Evolutionary conservation across 2,113 vertebrate genomes (phyloP), one percentile per base, ranked within the genome.

Genomic region (Ardeotis arabs): DNA sequence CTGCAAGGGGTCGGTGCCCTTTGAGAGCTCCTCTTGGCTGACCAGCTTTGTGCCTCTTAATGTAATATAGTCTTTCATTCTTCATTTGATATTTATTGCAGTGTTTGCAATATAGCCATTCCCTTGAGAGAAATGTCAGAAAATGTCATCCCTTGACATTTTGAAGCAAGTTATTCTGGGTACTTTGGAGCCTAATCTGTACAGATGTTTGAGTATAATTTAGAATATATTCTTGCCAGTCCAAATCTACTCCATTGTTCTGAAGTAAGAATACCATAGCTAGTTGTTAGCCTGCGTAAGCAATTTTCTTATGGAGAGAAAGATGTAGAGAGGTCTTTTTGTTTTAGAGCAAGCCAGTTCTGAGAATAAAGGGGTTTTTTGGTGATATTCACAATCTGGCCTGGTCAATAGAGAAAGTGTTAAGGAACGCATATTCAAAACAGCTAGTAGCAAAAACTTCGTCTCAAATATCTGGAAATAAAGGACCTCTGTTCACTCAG

Each of bases 401-500:
- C 27, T 74, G 33, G 23, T 50, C 37, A 52, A 37, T 5, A 79
- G 67, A 77, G 27, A 84, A 76, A 87, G 77, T 52, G 85, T 52
- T 83, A 73, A 86, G 45, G 74, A 94, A 73, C 3, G 4, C 5
- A 27, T 72, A 62, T 62, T 91, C 55, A 82, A 33, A 95, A 68
- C 39, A 89, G n/a, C n/a, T 79, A 69, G 37, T 77, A 94, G 56
- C 58, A 95, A 94, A 79, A 82, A 12, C 50, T 79, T 84, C 2
- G 31, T 84, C 23, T 77, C 17, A 94, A 66, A 96, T 96, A 98
- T 70, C 70, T 87, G 44, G 39, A 93, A 89, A 98, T 97, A 98
- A 98, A 97, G 90, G 97, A 90, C 93, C 90, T 98, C 95, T 97
- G 76, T 98, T 98, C 93, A 76, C 85, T 75, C 45, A 55, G 19